Conservation (phyloP, 2,797 vertebrate genomes). For the Paguma larvata region DNA sequence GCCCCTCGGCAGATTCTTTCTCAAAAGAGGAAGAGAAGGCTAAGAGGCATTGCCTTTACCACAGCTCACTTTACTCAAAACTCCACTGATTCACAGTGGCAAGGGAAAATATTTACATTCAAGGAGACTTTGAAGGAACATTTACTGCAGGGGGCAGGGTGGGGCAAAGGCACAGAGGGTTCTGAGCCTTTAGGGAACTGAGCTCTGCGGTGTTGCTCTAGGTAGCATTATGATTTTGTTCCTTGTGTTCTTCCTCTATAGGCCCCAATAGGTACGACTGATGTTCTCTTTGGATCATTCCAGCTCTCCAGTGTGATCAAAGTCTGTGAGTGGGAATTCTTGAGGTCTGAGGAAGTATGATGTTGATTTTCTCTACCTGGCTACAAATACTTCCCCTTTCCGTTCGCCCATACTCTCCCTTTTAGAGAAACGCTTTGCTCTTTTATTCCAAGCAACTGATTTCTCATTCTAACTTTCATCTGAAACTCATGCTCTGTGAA, state of each 20-base stretch:
- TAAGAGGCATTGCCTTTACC: background rate
- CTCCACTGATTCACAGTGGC: background rate
- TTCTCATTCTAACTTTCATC: slow-evolving; percentile 8
- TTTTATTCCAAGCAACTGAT: slow-evolving; percentile 4
- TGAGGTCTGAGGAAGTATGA: background rate
- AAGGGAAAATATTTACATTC: background rate
- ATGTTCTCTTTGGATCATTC: background rate
- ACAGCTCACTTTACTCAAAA: background rate
- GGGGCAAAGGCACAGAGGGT: background rate
- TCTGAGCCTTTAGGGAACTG: background rate
- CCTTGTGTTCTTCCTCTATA: background rate
- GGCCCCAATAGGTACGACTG: background rate
- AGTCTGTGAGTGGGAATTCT: background rate
- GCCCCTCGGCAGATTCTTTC: slow-evolving; percentile 30
- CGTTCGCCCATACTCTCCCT: background rate
- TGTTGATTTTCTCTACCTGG: background rate
- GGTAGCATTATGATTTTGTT: background rate
- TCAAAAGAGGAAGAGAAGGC: slow-evolving; percentile 57
- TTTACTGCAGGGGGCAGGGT: background rate
- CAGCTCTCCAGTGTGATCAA: background rate
- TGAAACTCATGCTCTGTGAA: slow-evolving; percentile 4
- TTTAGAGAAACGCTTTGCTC: background rate
- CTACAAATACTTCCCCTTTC: background rate
- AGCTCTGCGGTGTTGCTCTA: background rate
- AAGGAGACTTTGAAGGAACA: background rate